A percentile compares a stretch with the other conserved stretches of the same genome.
Evolutionary conservation across 2,113 vertebrate species (phyloP).

Genomic region (Leucosticte australis): DNA sequence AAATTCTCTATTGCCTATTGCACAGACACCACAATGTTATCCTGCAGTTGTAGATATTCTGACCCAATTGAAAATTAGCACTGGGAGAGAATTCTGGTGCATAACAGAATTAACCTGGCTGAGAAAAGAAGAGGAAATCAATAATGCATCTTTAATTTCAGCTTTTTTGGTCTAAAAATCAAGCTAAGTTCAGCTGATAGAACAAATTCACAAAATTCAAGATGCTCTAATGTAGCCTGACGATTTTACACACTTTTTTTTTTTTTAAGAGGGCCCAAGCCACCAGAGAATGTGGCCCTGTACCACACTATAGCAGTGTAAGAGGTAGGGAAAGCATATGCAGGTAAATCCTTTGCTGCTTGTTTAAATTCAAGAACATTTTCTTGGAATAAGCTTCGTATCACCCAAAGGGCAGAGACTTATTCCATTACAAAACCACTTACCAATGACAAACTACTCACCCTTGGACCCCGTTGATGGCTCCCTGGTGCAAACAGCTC

Average conservation of each 20-base stretch:
- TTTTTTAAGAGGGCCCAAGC: background rate
- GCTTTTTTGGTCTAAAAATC: background rate
- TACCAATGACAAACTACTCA: background rate
- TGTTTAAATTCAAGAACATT: background rate
- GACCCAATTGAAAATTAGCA: background rate
- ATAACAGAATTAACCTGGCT: background rate
- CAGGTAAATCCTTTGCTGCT: background rate
- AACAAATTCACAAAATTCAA: background rate
- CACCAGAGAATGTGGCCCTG: background rate
- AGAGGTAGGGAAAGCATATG: background rate
- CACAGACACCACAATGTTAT: background rate
- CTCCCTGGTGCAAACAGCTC: background rate
- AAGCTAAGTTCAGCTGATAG: background rate
- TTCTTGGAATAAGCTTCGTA: background rate
- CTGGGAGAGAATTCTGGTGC: background rate
- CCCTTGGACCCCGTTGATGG: background rate
- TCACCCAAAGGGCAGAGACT: background rate
- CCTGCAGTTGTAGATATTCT: background rate
- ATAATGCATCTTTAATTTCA: background rate
- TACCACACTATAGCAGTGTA: background rate
- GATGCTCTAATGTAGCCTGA: accelerated
- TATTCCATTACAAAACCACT: background rate
- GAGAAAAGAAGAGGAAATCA: background rate
- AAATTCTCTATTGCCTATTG: background rate
- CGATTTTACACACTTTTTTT: background rate